Evolutionary conservation across 35 echinoderm and acorn worm genomes (phyloP).

Genomic region (Hemicentrotus pulcherrimus): DNA sequence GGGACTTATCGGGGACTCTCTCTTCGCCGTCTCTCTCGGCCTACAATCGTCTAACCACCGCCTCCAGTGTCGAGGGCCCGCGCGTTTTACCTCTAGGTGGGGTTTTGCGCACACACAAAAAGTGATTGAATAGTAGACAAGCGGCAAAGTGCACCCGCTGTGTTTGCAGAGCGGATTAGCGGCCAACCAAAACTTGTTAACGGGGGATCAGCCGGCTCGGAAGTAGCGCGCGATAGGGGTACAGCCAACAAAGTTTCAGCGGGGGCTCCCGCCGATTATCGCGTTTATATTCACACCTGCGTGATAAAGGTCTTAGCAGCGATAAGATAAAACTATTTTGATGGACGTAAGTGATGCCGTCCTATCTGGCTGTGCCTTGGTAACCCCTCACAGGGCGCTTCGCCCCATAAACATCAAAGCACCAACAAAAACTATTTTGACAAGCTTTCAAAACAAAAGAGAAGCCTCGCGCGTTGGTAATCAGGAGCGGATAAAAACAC

Average conservation of each 20-base stretch:
- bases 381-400: constrained; percentile 8
- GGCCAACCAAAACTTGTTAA: constrained; percentile 51
- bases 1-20: background rate
- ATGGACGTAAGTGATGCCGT: background rate
- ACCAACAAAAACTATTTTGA: constrained; percentile 27
- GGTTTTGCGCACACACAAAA: background rate
- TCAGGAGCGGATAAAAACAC: background rate
- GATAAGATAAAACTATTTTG: constrained; percentile 34
- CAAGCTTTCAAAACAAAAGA: constrained; percentile 38
- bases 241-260: constrained; percentile 14
- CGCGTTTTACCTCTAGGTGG: background rate
- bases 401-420: background rate
- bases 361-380: background rate
- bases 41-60: background rate
- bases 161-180: constrained; percentile 46
- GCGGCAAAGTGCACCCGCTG: constrained; percentile 17
- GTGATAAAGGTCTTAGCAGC: background rate
- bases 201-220: constrained; percentile 35
- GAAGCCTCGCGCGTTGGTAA: background rate
- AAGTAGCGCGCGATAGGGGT: constrained; percentile 37
- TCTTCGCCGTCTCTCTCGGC: constrained; percentile 14
- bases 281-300: constrained; percentile 35
- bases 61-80: background rate
- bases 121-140: background rate
- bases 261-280: constrained; percentile 6